phyloP scores from a whole-genome alignment of 2,888 invertebrate genomes.

The Parasteatoda lunata region DNA sequence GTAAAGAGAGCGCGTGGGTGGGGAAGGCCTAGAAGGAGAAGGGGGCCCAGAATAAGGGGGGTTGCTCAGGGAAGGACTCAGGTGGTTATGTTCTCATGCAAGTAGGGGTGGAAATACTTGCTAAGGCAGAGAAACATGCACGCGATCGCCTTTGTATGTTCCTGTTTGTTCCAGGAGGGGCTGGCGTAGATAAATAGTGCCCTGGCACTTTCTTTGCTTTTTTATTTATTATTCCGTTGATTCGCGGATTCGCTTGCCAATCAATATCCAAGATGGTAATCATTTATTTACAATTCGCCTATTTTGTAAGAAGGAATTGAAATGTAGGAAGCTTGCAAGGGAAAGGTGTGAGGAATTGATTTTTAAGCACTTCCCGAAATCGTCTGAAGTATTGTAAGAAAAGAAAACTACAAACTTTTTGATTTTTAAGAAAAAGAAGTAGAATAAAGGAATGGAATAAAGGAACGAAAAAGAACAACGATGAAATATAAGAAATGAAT shows the following conservation, averaged over 20 bases:
- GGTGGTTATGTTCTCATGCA: conserved; percentile 56
- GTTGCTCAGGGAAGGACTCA: conserved; percentile 31
- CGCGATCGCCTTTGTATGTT: conserved; percentile 48
- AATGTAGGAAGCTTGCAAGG: conserved; percentile 3
- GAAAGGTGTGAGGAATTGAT: neutral
- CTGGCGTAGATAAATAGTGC: conserved; percentile 46
- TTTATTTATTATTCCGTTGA: conserved; percentile 32
- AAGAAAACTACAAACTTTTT: neutral
- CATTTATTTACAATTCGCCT: conserved; percentile 48
- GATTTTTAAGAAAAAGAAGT: too few relatives aligned
- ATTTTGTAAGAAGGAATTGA: conserved; percentile 9
- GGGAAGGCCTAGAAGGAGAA: neutral
- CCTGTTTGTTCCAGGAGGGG: conserved; percentile 19
- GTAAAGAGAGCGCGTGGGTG: neutral
- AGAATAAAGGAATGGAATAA: too few relatives aligned
- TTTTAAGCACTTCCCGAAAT: neutral
- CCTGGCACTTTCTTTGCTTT: conserved; percentile 14
- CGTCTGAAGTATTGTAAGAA: neutral
- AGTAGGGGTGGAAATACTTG: conserved; percentile 39
- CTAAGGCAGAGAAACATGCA: conserved; percentile 44
- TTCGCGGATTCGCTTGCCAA: conserved; percentile 34
- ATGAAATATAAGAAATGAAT: too few relatives aligned
- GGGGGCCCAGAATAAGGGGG: neutral
- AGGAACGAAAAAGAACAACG: too few relatives aligned
- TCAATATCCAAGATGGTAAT: conserved; percentile 39